Conservation (phyloP, 2,797 vertebrate genomes). For the Falco cherrug region DNA sequence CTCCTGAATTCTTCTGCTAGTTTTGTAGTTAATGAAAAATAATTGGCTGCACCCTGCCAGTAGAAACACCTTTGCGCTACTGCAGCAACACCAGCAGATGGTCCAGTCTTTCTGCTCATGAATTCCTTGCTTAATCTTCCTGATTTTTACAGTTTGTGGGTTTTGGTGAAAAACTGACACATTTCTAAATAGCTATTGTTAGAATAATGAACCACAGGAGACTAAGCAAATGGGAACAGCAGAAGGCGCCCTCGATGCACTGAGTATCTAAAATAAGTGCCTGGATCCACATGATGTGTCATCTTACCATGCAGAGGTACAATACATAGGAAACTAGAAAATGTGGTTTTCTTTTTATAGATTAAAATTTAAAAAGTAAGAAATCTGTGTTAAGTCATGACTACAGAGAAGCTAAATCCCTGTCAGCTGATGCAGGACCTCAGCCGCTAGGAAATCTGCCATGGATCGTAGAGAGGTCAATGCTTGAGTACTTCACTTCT, state of each 20-base stretch:
- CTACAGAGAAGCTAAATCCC: slow-evolving; percentile 42
- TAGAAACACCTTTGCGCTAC: background rate
- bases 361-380: slow-evolving; percentile 61
- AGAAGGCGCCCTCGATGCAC: background rate
- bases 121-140: background rate
- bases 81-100: slow-evolving; percentile 9
- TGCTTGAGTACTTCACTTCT: slow-evolving; percentile 52
- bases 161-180: background rate
- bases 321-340: slow-evolving; percentile 67
- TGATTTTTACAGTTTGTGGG: background rate
- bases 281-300: slow-evolving; percentile 8
- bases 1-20: slow-evolving; percentile 5
- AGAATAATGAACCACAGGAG: slow-evolving; percentile 2
- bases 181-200: slow-evolving; percentile 6
- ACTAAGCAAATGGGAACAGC: slow-evolving; percentile 20
- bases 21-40: background rate
- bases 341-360: slow-evolving; percentile 14
- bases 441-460: slow-evolving; percentile 31
- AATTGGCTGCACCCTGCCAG: background rate
- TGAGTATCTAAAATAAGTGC: slow-evolving; percentile 30
- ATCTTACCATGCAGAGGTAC: slow-evolving; percentile 26
- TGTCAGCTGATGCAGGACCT: slow-evolving; percentile 48
- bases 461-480: slow-evolving; percentile 55
- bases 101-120: background rate
- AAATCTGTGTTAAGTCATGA: slow-evolving; percentile 32